These are phyloP conservation scores for Mustela nigripes DNA, from an alignment of 2,113 vertebrate genomes.

Conservation along the genomic window DNA sequence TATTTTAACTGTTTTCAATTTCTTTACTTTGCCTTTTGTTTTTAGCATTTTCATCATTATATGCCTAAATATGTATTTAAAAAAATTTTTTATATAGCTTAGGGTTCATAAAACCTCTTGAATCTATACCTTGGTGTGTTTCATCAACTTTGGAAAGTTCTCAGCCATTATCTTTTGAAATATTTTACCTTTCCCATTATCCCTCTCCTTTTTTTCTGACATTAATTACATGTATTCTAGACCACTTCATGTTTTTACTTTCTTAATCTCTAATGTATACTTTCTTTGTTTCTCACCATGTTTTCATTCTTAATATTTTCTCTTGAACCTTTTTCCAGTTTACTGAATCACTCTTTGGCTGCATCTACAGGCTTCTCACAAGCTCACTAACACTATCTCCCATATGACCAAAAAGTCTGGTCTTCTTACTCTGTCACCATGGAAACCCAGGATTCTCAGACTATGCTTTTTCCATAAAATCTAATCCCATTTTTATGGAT, in stretches of 20 bases:
- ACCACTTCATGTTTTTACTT: neutral
- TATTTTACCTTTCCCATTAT: neutral
- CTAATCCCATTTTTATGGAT: neutral
- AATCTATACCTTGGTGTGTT: neutral
- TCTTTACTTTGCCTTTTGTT: neutral
- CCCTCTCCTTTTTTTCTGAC: neutral
- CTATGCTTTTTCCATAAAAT: neutral
- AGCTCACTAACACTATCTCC: neutral
- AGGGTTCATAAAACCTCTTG: neutral
- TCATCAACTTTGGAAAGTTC: neutral
- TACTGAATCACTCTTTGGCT: neutral
- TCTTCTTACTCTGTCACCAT: neutral
- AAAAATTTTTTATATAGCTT: neutral
- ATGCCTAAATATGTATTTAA: neutral
- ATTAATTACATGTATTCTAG: neutral
- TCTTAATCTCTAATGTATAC: neutral
- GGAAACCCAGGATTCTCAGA: neutral
- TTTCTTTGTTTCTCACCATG: constrained; percentile 2
- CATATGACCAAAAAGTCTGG: neutral
- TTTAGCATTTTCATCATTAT: neutral
- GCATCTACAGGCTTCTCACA: neutral
- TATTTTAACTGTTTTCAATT: neutral
- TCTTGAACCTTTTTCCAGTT: neutral
- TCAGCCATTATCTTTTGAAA: neutral
- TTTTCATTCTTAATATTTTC: constrained; percentile 48